These are phyloP conservation scores for Falco naumanni DNA, from an alignment of 2,797 vertebrate genomes.

Conservation along the genomic window DNA sequence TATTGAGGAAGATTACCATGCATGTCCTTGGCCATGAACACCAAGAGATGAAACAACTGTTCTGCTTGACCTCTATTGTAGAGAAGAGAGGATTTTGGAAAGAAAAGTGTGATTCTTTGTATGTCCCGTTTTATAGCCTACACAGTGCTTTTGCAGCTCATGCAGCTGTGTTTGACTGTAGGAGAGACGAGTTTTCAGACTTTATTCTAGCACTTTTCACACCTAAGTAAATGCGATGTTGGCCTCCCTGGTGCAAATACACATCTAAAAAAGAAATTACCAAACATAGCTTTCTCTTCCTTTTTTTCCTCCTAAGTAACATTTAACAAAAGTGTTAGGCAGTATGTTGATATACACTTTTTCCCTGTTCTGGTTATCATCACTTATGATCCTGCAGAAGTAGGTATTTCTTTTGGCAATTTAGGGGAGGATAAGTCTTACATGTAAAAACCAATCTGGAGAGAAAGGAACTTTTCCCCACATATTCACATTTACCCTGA, in stretches of 20 bases:
- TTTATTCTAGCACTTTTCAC: not conserved
- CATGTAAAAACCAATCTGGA: not conserved
- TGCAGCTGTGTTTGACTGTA: not conserved
- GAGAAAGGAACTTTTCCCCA: not conserved
- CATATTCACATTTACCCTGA: not conserved
- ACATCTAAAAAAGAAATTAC: not conserved
- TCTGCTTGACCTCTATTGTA: conserved; percentile 57
- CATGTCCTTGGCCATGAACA: conserved; percentile 16
- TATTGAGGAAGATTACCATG: conserved; percentile 57
- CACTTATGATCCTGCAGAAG: not conserved
- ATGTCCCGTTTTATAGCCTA: not conserved
- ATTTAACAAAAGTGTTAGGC: not conserved
- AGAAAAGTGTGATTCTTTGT: conserved; percentile 50
- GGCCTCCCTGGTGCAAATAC: not conserved
- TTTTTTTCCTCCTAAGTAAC: not conserved
- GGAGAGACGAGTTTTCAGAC: not conserved
- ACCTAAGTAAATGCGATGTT: not conserved
- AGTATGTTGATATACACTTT: not conserved
- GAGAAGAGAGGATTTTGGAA: conserved; percentile 39
- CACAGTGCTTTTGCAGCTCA: not conserved
- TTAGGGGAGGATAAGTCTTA: not conserved
- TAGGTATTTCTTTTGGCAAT: not conserved
- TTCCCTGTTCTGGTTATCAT: not conserved
- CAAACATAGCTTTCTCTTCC: not conserved
- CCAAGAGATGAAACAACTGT: conserved; percentile 45